Conservation (phyloP, 1,140 invertebrate genomes). For the Pinna nobilis region DNA sequence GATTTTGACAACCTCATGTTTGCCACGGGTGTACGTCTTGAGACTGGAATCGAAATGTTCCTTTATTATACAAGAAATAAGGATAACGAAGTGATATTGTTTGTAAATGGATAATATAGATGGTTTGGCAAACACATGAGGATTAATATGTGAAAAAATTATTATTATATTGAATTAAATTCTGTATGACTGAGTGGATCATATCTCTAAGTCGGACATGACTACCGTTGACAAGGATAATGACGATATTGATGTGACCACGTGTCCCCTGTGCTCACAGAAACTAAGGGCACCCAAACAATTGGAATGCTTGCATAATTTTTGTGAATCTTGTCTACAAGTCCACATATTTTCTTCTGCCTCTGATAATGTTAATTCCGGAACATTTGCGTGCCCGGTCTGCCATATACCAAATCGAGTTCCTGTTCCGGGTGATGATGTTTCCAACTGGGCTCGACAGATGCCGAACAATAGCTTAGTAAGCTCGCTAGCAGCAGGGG, state of each 20-base stretch:
- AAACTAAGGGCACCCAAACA: constrained; percentile 21
- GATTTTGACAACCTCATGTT: too few relatives aligned
- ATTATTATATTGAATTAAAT: too few relatives aligned
- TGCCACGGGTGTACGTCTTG: too few relatives aligned
- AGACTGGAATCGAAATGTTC: too few relatives aligned
- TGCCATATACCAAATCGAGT: constrained; percentile 8
- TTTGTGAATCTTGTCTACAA: constrained; percentile 20
- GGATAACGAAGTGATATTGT: too few relatives aligned
- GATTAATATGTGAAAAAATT: too few relatives aligned
- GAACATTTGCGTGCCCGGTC: constrained; percentile 13
- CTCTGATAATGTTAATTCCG: not conserved
- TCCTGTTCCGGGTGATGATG: not conserved
- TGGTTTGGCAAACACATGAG: too few relatives aligned
- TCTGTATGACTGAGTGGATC: too few relatives aligned
- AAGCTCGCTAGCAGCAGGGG: not conserved
- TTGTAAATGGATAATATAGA: too few relatives aligned
- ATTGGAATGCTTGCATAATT: constrained; percentile 34
- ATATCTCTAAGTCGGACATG: too few relatives aligned
- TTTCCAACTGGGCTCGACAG: not conserved
- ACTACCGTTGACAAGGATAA: too few relatives aligned
- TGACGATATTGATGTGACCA: not conserved
- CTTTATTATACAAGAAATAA: too few relatives aligned
- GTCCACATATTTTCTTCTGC: constrained; percentile 18
- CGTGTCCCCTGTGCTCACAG: constrained; percentile 29
- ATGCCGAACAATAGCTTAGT: not conserved